Conservation (phyloP, 1,140 invertebrate genomes). For the Megalonaias nervosa region DNA sequence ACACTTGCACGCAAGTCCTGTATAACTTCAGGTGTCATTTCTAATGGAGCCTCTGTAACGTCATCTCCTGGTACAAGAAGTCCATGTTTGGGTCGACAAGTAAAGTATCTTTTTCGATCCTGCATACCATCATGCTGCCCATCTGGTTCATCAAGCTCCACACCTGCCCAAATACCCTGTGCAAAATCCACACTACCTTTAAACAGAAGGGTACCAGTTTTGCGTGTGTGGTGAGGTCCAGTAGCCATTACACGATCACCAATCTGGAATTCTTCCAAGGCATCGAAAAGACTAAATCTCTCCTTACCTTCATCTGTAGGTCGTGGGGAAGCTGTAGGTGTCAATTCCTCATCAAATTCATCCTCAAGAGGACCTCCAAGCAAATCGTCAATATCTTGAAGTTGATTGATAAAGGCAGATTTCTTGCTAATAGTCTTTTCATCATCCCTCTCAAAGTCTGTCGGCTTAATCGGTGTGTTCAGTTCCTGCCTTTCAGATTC, state of each 20-base stretch:
- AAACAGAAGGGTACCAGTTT: conserved; percentile 87
- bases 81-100: conserved; percentile 68
- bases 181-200: conserved; percentile 94
- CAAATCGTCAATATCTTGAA: conserved; percentile 39
- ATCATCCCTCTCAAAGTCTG: neutral
- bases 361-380: conserved; percentile 33
- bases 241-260: conserved; percentile 93
- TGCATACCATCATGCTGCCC: conserved; percentile 73
- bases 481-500: conserved; percentile 33
- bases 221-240: conserved; percentile 75
- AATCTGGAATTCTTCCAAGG: conserved; percentile 73
- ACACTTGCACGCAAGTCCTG: conserved; percentile 35
- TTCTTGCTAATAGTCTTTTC: neutral
- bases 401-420: conserved; percentile 1
- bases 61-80: conserved; percentile 70
- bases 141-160: conserved; percentile 72
- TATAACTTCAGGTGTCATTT: conserved; percentile 18
- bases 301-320: conserved; percentile 36
- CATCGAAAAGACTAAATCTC: conserved; percentile 41
- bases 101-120: conserved; percentile 70
- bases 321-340: conserved; percentile 53
- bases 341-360: conserved; percentile 54
- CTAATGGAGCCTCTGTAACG: conserved; percentile 32
- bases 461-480: neutral
- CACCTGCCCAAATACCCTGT: conserved; percentile 77